These are phyloP conservation scores for Delichon dasypus DNA, from an alignment of 2,797 vertebrate species.

Conservation along the genomic window DNA sequence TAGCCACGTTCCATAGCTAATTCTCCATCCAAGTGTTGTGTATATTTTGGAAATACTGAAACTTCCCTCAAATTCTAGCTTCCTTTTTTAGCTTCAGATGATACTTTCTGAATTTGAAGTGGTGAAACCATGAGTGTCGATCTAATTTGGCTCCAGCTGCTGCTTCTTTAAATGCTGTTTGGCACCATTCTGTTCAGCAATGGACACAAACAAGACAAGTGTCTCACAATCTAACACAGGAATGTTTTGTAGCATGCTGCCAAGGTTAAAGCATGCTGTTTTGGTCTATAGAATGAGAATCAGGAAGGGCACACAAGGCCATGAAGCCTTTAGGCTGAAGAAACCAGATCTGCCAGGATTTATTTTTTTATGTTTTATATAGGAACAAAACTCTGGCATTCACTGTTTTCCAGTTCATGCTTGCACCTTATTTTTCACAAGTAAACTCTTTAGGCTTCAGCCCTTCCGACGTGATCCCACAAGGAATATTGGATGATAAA, in stretches of 20 bases:
- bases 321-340: slow-evolving; percentile 5
- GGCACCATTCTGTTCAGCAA: not conserved
- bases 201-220: not conserved
- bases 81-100: not conserved
- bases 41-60: not conserved
- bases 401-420: not conserved
- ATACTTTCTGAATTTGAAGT: not conserved
- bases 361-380: not conserved
- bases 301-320: not conserved
- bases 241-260: slow-evolving; percentile 23
- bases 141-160: not conserved
- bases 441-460: not conserved
- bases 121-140: not conserved
- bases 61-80: not conserved
- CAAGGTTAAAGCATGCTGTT: slow-evolving; percentile 9
- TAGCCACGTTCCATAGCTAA: not conserved
- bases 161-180: not conserved
- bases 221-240: not conserved
- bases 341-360: not conserved
- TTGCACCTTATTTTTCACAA: not conserved
- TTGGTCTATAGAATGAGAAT: slow-evolving; percentile 38
- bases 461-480: not conserved
- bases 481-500: not conserved
- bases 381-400: not conserved
- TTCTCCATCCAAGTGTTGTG: not conserved